These are phyloP conservation scores for Ornithoptera alexandrae DNA, from an alignment of 2,888 invertebrate species.

Conservation along the genomic window DNA sequence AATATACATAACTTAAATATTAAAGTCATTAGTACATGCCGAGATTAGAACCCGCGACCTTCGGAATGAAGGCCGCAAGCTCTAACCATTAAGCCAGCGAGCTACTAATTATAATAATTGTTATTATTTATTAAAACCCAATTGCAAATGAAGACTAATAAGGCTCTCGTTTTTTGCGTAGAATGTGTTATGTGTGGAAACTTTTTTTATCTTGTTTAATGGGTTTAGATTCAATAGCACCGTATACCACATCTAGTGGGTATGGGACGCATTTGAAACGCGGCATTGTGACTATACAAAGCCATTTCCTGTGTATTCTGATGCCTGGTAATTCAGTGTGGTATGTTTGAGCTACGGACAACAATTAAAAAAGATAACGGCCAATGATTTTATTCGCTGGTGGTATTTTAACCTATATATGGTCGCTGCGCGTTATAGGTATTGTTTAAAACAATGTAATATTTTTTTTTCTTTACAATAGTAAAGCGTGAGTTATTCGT, in stretches of 20 bases:
- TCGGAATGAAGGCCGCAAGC: no score
- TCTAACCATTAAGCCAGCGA: no score
- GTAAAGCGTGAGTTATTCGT: constrained; percentile 1
- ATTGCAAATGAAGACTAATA: no score
- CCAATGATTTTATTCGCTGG: constrained; percentile 17
- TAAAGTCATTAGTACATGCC: no score
- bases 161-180: no score
- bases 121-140: no score
- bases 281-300: constrained; percentile 28
- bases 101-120: no score
- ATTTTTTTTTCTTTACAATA: not conserved
- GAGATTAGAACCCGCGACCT: no score
- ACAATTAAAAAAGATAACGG: constrained; percentile 29
- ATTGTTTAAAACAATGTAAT: constrained; percentile 13
- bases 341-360: constrained; percentile 13
- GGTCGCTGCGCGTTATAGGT: constrained; percentile 13
- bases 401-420: constrained; percentile 12
- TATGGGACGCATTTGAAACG: constrained; percentile 13
- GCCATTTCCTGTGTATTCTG: constrained; percentile 34
- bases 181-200: no score
- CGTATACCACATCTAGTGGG: constrained; percentile 5
- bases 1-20: no score
- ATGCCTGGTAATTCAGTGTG: constrained; percentile 24
- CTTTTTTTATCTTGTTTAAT: not conserved
- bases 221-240: not conserved